Evolutionary conservation across 2,888 invertebrate genomes (phyloP).

Genomic region (Pseudoips prasinana): DNA sequence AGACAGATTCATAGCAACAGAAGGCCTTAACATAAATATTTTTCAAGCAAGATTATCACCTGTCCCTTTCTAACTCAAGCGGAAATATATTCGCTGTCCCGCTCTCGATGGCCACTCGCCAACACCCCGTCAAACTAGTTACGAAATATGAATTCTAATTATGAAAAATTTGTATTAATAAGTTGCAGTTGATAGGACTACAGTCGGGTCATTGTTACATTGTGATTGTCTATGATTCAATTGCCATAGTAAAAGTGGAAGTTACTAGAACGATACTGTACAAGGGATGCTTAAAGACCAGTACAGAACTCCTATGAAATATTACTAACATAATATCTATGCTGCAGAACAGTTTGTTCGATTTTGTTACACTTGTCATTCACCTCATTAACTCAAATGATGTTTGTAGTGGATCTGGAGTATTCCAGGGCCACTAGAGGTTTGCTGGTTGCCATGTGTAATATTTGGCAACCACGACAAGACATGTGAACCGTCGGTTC

Average conservation of each 20-base stretch:
- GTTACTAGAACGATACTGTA: too few species aligned
- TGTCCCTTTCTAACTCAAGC: conserved; percentile 65
- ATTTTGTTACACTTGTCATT: too few species aligned
- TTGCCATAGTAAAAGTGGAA: conserved; percentile 3
- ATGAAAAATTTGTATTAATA: conserved; percentile 53
- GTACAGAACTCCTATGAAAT: too few species aligned
- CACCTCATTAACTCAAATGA: too few species aligned
- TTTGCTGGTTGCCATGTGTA: too few species aligned
- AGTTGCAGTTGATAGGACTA: conserved; percentile 28
- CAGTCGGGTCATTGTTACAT: conserved; percentile 31
- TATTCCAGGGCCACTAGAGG: too few species aligned
- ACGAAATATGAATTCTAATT: conserved; percentile 78
- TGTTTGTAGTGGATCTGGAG: too few species aligned
- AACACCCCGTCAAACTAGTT: conserved; percentile 58
- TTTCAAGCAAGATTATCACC: conserved; percentile 77
- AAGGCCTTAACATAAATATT: conserved; percentile 80
- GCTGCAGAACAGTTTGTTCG: too few species aligned
- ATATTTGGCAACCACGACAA: too few species aligned
- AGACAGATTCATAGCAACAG: conserved; percentile 65
- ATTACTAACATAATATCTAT: too few species aligned
- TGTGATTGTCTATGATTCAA: conserved; percentile 9
- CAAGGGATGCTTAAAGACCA: too few species aligned
- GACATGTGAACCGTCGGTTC: too few species aligned
- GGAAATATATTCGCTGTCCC: conserved; percentile 59
- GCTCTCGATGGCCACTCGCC: conserved; percentile 62